Base-by-base conservation (phyloP, 2,113 vertebrate species). In the Rhinoderma darwinii region DNA sequence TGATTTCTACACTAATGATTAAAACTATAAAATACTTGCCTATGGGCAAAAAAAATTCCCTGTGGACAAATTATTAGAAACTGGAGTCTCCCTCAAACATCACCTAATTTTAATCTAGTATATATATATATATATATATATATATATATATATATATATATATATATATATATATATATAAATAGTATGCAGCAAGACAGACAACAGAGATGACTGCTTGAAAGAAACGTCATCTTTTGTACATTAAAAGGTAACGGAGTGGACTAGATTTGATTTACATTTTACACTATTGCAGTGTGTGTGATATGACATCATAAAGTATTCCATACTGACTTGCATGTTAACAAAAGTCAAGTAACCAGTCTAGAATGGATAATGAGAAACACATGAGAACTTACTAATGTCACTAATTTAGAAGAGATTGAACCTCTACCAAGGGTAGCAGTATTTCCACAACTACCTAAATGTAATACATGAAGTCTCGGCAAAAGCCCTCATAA, bases 401-500 rank as follows among this genome's bases (percentile, higher is more conserved):
- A 37, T 70, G 68, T 86, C 88, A 22, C 68, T 90, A n/a, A 10
- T 80, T 68, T 73, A 27, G 15, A 1, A 0, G 89, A 84, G 63
- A 77, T 35, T 2, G 0, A 72, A 75, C 63, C 0, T 81, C 0
- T 82, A 0, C 88, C 86, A 87, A 90, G 90, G 86, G 27, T 41
- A 80, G n/a, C 76, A 66, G 0, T 37, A 66, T 81, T 43, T 84
- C 75, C 68, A 63, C 85, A 59, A 83, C 88, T 88, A 63, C 89
- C 90, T 89, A 89, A 82, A 88, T 73, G 66, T 88, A 90, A 87
- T 88, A 88, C 0, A 0, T 88, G 89, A 86, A 91, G 87, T 84
- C 87, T 87, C 75, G 76, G 82, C 89, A 89, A 89, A 83, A 61
- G 50, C 80, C 83, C 89, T 91, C 91, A 91, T 91, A 93, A 94